Evolutionary conservation across 2,888 invertebrate genomes (phyloP).

Genomic region (Agrotis segetum): DNA sequence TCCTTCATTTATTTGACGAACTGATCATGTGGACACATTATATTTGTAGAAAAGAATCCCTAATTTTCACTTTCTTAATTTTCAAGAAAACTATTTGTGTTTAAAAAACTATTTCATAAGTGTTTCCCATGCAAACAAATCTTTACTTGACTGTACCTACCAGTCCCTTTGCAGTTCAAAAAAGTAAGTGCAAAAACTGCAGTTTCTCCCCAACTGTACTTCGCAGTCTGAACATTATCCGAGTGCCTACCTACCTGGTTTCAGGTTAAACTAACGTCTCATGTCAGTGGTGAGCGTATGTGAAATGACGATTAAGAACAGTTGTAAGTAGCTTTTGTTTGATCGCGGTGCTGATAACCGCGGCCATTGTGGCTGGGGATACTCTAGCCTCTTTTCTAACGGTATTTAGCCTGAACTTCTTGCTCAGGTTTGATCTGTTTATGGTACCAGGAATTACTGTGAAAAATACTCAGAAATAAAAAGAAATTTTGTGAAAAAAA

Average conservation of each 20-base stretch:
- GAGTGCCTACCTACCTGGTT: conserved; percentile 62
- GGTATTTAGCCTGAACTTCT: conserved; percentile 51
- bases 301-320: conserved; percentile 91
- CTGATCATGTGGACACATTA: neutral
- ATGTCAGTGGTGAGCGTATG: conserved; percentile 87
- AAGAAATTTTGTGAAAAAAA: too few species aligned
- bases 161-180: conserved; percentile 1
- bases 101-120: too few species aligned
- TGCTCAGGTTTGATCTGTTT: conserved; percentile 28
- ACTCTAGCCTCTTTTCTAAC: conserved; percentile 72
- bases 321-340: conserved; percentile 90
- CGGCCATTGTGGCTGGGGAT: conserved; percentile 78
- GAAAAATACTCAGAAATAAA: neutral
- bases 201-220: conserved; percentile 55
- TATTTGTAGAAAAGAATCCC: too few species aligned
- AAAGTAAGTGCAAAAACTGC: conserved; percentile 23
- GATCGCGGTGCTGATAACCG: conserved; percentile 82
- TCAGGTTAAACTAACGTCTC: conserved; percentile 80
- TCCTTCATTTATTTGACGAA: neutral
- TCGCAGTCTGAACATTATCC: conserved; percentile 54
- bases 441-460: neutral
- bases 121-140: neutral
- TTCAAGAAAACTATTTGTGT: too few species aligned
- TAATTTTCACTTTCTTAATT: too few species aligned
- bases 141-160: conserved; percentile 43